Evolutionary conservation across 2,888 invertebrate genomes (phyloP).

Genomic region (Rhimphoctona megacephalus): DNA sequence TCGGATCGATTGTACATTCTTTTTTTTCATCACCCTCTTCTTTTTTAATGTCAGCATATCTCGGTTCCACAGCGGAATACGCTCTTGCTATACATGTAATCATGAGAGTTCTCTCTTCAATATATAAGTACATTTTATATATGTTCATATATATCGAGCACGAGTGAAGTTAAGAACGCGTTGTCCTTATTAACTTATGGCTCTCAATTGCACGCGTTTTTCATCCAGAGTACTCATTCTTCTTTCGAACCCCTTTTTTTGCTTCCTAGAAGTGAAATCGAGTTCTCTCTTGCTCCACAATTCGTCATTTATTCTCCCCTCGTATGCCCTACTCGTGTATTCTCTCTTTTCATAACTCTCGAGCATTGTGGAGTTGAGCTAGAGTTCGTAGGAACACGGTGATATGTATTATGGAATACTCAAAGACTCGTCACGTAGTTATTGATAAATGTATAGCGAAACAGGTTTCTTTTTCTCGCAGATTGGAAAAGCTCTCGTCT

Average conservation of each 20-base stretch:
- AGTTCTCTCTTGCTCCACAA: background rate
- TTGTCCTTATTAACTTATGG: conserved; percentile 58
- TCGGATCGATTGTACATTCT: conserved; percentile 51
- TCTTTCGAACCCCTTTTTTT: conserved; percentile 12
- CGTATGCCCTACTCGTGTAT: background rate
- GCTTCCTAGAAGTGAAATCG: conserved; percentile 33
- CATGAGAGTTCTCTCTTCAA: background rate
- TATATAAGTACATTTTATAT: background rate
- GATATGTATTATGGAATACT: conserved; percentile 29
- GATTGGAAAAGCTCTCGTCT: background rate
- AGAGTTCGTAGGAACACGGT: background rate
- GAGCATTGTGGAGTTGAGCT: conserved; percentile 4
- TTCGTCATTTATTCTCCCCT: conserved; percentile 24
- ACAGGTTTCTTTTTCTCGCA: background rate
- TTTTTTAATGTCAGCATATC: conserved; percentile 56
- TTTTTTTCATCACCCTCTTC: conserved; percentile 34
- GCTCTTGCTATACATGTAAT: conserved; percentile 16
- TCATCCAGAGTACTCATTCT: conserved; percentile 16
- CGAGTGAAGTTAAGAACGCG: conserved; percentile 41
- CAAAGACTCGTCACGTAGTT: conserved; percentile 27
- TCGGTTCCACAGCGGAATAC: conserved; percentile 30
- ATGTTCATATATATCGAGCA: background rate
- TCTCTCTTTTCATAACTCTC: conserved; percentile 12
- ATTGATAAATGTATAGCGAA: background rate
- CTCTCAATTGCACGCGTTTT: conserved; percentile 47